Conservation (phyloP, 1,140 invertebrate genomes). For the Anoplolepis gracilipes region DNA sequence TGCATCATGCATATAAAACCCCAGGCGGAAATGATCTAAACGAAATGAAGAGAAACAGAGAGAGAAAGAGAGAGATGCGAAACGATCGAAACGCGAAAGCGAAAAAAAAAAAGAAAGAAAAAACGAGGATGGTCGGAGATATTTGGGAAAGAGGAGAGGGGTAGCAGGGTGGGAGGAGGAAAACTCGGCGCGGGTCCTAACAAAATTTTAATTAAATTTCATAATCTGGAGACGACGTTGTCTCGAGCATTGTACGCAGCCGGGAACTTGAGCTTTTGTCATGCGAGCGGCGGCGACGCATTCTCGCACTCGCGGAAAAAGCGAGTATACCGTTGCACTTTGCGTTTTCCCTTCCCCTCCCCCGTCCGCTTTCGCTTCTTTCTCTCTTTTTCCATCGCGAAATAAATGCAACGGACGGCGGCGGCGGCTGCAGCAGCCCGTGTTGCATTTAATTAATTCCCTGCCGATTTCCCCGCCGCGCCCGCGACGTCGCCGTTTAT, state of each 20-base stretch:
- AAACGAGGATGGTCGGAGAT: background rate
- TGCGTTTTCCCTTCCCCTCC: background rate
- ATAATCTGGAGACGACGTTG: conserved; percentile 66
- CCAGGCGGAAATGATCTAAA: conserved; percentile 40
- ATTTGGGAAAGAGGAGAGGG: background rate
- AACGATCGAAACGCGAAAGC: conserved; percentile 12
- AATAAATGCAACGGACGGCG: conserved; percentile 42
- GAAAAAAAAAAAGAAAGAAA: background rate
- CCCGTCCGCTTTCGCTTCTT: conserved; percentile 16
- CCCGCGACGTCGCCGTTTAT: conserved; percentile 53
- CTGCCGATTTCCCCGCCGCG: background rate
- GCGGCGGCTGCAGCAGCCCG: background rate
- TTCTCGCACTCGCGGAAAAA: conserved; percentile 52
- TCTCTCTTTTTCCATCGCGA: background rate
- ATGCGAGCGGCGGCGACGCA: conserved; percentile 44
- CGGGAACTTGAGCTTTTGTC: conserved; percentile 71
- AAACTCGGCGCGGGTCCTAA: conserved; percentile 16
- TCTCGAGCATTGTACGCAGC: conserved; percentile 60
- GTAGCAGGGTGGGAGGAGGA: too few species aligned
- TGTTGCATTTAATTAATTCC: conserved; percentile 73
- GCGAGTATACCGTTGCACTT: conserved; percentile 22
- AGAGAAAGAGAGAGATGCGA: conserved; percentile 21
- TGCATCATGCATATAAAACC: background rate
- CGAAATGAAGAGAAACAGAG: conserved; percentile 21
- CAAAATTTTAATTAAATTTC: conserved; percentile 80